Percentiles rank a stretch among this genome's conserved stretches.
phyloP scores from a whole-genome alignment of 2,888 invertebrate species.

The Tipula unca region DNA sequence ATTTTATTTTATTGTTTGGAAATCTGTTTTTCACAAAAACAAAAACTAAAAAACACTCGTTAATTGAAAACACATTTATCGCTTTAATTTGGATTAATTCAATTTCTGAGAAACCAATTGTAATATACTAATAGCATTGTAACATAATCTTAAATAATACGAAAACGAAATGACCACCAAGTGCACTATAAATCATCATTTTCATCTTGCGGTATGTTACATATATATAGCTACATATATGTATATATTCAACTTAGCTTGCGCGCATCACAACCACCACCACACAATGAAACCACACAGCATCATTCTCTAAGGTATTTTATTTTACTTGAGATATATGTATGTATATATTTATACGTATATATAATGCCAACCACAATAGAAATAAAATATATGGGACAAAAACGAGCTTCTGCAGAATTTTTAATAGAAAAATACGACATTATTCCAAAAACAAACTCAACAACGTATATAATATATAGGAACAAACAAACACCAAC shows the following conservation, averaged over 20 bases:
- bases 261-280: not conserved
- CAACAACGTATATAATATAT: not conserved
- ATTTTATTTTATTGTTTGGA: not conserved
- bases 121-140: not conserved
- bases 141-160: not conserved
- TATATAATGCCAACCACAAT: not conserved
- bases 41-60: not conserved
- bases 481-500: not conserved
- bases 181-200: not conserved
- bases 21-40: not conserved
- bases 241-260: not conserved
- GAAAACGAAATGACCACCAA: not conserved
- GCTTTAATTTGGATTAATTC: not conserved
- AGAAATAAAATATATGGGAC: not conserved
- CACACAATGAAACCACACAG: not conserved
- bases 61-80: constrained; percentile 8
- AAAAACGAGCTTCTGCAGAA: not conserved
- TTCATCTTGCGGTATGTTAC: not conserved
- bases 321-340: not conserved
- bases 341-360: not conserved
- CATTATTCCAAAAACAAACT: not conserved
- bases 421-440: not conserved
- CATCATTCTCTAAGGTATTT: not conserved
- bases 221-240: not conserved
- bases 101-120: not conserved